Base-by-base conservation (phyloP, 2,888 invertebrate species). In the Monochamus alternatus region DNA sequence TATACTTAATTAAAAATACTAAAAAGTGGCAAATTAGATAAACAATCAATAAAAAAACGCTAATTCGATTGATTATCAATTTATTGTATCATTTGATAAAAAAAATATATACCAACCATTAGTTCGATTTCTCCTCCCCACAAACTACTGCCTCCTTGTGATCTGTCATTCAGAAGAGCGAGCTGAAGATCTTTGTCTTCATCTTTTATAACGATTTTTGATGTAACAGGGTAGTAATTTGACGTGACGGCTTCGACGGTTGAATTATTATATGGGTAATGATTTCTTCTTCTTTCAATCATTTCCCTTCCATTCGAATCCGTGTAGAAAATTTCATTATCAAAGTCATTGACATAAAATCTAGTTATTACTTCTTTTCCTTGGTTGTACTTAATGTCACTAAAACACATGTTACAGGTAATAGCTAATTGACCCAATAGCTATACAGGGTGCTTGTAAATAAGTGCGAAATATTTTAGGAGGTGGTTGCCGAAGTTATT, bases 301-400 rank as follows among this genome's bases (percentile, higher is more conserved):
- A 93, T 91, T 87, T 95, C 93, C 30, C 95, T 88, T 0, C 94
- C 94, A 86, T 96, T 96, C 12, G 95, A 92, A 89, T 96, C 96
- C 0, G 96, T 96, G 88, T 91, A 94, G 88, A 95, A 95, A 0
- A 86, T 68, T 0, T 71, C 70, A 22, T 81, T 89, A n/a, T 67
- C 64, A 9, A 81, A 52, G 22, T 78, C 60, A 7, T 64, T 75
- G 5, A 66, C 67, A 62, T 72, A 77, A 59, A 93, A 94, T 8
- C 75, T 74, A 8, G 77, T 75, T 9, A 81, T 75, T 2, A 81
- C 73, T 76, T 80, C 80, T 62, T 75, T 75, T 9, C 81, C 80
- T 12, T 66, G 43, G n/a, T 52, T 62, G 32, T 73, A 32, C 8
- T 51, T 32, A 60, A 90, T 89, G 10, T 69, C 68, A 10, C 75